These are phyloP conservation scores for Heliocidaris erythrogramma DNA, from an alignment of 35 echinoderm and acorn worm genomes.

Conservation along the genomic window DNA sequence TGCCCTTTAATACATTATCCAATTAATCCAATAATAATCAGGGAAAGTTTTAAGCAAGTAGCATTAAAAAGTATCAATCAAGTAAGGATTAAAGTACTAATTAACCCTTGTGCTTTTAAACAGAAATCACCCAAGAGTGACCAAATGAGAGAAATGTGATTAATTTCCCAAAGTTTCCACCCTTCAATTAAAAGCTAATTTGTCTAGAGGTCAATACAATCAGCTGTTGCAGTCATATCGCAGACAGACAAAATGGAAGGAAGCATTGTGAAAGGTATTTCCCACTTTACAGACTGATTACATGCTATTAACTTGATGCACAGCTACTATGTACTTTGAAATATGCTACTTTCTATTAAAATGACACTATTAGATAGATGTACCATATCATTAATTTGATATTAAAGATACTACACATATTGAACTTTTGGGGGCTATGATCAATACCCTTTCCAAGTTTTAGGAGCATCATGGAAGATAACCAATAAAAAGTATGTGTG, in stretches of 20 bases:
- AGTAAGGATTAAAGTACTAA: background rate
- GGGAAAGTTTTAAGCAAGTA: background rate
- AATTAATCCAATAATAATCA: background rate
- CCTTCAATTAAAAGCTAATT: background rate
- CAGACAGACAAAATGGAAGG: background rate
- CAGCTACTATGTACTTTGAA: no score
- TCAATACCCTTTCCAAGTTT: no score
- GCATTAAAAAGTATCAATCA: background rate
- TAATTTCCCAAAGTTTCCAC: background rate
- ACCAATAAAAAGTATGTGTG: no score
- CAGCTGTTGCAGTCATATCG: background rate
- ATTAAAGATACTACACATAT: no score
- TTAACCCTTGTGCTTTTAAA: background rate
- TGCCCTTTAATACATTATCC: background rate
- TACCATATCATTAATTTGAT: no score
- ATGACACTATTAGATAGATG: no score
- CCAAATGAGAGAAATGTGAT: constrained; percentile 10
- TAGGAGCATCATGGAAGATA: no score
- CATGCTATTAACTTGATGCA: no score
- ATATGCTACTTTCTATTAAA: no score
- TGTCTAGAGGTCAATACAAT: background rate
- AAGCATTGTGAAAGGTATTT: background rate
- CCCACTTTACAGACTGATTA: background rate
- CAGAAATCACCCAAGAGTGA: background rate
- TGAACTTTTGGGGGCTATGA: no score